Evolutionary conservation across 2,113 vertebrate genomes (phyloP).

Genomic region (Xiphophorus maculatus): DNA sequence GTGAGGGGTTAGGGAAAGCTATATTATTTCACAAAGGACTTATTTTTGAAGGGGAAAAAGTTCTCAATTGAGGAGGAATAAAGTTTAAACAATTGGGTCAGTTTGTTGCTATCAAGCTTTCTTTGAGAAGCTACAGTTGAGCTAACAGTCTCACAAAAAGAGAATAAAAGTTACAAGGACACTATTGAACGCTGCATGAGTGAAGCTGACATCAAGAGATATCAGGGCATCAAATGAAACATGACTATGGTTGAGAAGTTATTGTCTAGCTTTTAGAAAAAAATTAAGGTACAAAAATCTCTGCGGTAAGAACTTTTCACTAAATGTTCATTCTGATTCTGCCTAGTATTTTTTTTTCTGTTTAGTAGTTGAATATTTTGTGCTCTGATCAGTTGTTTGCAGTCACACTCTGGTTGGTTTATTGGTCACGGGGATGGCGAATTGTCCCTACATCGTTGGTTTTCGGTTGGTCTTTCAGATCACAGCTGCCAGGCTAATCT

Average conservation of each 20-base stretch:
- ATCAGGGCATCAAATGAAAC: not conserved
- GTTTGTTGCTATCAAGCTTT: too few relatives aligned
- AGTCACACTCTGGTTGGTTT: not conserved
- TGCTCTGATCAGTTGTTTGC: not conserved
- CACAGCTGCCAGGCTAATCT: not conserved
- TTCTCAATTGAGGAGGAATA: too few relatives aligned
- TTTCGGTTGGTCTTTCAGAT: not conserved
- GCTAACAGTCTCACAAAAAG: not conserved
- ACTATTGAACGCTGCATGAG: too few relatives aligned
- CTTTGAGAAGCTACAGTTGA: not conserved
- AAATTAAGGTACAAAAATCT: not conserved
- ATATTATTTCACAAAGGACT: too few relatives aligned
- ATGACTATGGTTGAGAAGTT: not conserved
- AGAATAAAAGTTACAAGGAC: too few relatives aligned
- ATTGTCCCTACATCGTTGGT: not conserved
- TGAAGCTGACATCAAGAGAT: too few relatives aligned
- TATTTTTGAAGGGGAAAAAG: too few relatives aligned
- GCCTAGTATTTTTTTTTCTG: not conserved
- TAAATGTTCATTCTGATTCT: not conserved
- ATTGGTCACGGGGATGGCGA: not conserved
- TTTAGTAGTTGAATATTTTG: not conserved
- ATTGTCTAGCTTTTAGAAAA: not conserved
- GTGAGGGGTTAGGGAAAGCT: too few relatives aligned
- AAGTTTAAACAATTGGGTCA: too few relatives aligned
- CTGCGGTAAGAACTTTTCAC: not conserved